Conservation (phyloP, 1,140 invertebrate genomes). For the Laodelphax striatellus region DNA sequence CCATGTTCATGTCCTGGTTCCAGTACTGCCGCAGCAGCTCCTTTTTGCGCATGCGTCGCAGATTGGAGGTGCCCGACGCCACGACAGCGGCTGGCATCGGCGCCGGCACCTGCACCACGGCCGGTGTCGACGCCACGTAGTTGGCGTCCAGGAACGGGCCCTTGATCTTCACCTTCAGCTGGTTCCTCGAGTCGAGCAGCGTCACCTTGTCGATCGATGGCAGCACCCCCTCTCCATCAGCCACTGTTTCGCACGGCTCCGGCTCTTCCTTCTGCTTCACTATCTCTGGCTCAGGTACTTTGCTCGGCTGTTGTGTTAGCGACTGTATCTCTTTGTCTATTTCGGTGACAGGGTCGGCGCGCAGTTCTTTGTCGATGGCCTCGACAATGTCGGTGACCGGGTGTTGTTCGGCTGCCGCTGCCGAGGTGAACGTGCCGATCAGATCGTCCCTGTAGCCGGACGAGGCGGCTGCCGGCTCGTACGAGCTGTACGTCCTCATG, state of each 20-base stretch:
- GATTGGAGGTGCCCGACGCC: conserved; percentile 50
- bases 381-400: conserved; percentile 57
- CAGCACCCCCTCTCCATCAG: neutral
- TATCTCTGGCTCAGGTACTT: neutral
- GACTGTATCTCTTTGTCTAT: too few relatives aligned
- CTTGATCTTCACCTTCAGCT: conserved; percentile 83
- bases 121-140: conserved; percentile 38
- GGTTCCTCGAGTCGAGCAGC: conserved; percentile 62
- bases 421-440: conserved; percentile 45
- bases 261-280: conserved; percentile 20
- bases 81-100: conserved; percentile 18
- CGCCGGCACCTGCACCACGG: conserved; percentile 26
- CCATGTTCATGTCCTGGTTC: conserved; percentile 76
- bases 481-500: conserved; percentile 68
- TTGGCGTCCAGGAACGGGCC: conserved; percentile 71
- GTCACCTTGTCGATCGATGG: conserved; percentile 33
- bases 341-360: conserved; percentile 37
- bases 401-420: conserved; percentile 43
- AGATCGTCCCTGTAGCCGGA: conserved; percentile 48
- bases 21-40: conserved; percentile 74
- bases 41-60: conserved; percentile 79
- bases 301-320: neutral
- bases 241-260: conserved; percentile 28
- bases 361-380: conserved; percentile 64
- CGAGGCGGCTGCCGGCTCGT: conserved; percentile 25